Evolutionary conservation across 2,113 vertebrate genomes (phyloP), one percentile per base, ranked within the genome.

Genomic region (Microcebus murinus): DNA sequence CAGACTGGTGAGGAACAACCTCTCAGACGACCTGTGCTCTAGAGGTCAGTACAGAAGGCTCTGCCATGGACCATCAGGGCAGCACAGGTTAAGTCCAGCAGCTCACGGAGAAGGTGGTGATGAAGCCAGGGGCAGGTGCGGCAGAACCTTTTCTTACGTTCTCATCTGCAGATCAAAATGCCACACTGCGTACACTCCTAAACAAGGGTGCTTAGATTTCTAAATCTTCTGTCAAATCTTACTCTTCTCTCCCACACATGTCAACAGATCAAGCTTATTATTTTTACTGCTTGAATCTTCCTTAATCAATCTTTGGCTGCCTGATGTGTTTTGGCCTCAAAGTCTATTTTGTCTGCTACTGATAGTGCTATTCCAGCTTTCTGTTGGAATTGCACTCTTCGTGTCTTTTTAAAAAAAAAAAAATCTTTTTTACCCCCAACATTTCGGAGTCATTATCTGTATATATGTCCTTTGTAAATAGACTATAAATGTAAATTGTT

Each of bases 161-260:
- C 20, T 65, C 50, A 50, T 52, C 55, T 74, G 45, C 13, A 39
- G 65, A 80, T 70, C 29, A 42, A 83, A 77, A 50, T 0, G 13
- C 36, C 4, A 0, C 10, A 3, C 11, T n/a, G 2, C 8, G 29
- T 31, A 0, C 6, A 29, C 25, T 15, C 6, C 65, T 73, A 11
- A 34, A 18, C 12, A n/a, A 65, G 5, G 18, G 4, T 52, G 11
- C 21, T 77, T 31, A 8, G 1, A 7, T 45, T 52, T 55, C 50
- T 52, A 34, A 8, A 13, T 34, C 31, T 86, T 45, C 36, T 48
- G 45, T 61, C 59, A 55, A 15, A 9, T 92, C 31, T 80, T 31
- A 36, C 20, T 81, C 11, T 52, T 50, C 36, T 57, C 20, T 45
- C 68, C 36, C 27, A 34, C 18, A 2, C 4, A 17, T 3, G 7